A percentile compares a stretch with the other conserved stretches of the same genome.
These are phyloP conservation scores for Geophilus truncorum DNA, from an alignment of 2,888 invertebrate genomes.

Conservation along the genomic window DNA sequence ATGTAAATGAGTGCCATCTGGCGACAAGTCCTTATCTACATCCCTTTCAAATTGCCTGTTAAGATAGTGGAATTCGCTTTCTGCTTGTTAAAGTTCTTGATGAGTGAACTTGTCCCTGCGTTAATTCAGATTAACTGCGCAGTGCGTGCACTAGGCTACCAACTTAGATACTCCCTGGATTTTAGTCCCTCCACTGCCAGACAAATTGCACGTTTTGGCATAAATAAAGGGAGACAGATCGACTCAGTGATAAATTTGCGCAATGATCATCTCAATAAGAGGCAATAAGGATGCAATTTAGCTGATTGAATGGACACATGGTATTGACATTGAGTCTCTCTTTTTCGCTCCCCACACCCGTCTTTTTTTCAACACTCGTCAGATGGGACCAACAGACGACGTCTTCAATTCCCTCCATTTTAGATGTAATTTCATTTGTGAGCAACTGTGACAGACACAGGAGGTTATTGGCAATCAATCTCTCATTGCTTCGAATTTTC, in stretches of 20 bases:
- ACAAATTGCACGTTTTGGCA: neutral
- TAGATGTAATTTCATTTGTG: neutral
- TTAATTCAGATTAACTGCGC: neutral
- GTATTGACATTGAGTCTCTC: neutral
- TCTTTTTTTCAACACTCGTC: neutral
- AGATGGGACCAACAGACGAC: neutral
- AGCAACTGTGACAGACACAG: neutral
- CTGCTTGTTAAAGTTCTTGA: neutral
- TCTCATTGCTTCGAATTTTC: neutral
- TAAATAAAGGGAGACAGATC: neutral
- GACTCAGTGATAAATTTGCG: neutral
- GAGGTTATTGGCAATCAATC: neutral
- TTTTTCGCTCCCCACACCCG: neutral
- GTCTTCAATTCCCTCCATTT: neutral
- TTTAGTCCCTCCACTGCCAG: neutral
- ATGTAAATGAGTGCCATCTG: conserved; percentile 1
- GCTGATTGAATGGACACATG: conserved; percentile 7
- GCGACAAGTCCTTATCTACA: neutral
- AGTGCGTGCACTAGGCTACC: neutral
- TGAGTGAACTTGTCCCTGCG: neutral
- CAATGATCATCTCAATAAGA: neutral
- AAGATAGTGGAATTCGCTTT: neutral
- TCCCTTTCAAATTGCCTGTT: neutral
- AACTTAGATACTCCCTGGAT: neutral
- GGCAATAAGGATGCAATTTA: conserved; percentile 2